These are phyloP conservation scores for Leptinotarsa rubiginosa DNA, from an alignment of 2,888 invertebrate genomes.

Conservation along the genomic window DNA sequence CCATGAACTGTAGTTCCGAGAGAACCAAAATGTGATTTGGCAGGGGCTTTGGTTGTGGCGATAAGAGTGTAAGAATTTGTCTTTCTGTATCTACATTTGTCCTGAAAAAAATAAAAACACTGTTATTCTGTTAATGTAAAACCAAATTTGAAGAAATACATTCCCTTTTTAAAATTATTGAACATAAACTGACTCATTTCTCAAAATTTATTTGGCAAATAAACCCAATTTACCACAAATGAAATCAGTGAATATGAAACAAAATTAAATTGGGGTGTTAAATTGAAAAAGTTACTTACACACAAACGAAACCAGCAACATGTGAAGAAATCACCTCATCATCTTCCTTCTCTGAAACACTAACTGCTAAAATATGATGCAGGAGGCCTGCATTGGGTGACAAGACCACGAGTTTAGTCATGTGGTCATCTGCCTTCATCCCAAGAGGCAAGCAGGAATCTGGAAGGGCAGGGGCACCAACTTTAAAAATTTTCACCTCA, in stretches of 20 bases:
- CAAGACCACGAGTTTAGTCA: conserved; percentile 88
- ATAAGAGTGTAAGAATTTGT: conserved; percentile 88
- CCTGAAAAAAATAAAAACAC: conserved; percentile 68
- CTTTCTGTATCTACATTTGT: conserved; percentile 91
- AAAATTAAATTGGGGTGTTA: conserved; percentile 63
- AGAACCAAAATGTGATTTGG: conserved; percentile 88
- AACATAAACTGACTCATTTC: no score
- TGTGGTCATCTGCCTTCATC: conserved; percentile 92
- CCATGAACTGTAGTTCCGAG: conserved; percentile 96
- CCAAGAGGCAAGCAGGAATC: conserved; percentile 97
- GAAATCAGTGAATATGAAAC: no score
- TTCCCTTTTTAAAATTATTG: no score
- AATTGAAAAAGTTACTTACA: conserved; percentile 75
- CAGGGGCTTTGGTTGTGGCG: conserved; percentile 93
- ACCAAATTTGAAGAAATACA: conserved; percentile 4
- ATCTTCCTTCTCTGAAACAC: conserved; percentile 84
- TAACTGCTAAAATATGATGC: conserved; percentile 91
- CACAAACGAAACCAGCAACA: conserved; percentile 90
- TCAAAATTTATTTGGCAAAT: no score
- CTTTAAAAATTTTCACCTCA: conserved; percentile 92
- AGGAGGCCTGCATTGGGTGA: conserved; percentile 81
- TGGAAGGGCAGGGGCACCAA: conserved; percentile 92
- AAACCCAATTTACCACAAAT: no score
- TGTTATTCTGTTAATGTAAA: no score
- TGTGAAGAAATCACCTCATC: conserved; percentile 91